A percentile compares a stretch with the other conserved stretches of the same genome.
These are phyloP conservation scores for Zapus hudsonius DNA, from an alignment of 2,113 vertebrate species.

Conservation along the genomic window DNA sequence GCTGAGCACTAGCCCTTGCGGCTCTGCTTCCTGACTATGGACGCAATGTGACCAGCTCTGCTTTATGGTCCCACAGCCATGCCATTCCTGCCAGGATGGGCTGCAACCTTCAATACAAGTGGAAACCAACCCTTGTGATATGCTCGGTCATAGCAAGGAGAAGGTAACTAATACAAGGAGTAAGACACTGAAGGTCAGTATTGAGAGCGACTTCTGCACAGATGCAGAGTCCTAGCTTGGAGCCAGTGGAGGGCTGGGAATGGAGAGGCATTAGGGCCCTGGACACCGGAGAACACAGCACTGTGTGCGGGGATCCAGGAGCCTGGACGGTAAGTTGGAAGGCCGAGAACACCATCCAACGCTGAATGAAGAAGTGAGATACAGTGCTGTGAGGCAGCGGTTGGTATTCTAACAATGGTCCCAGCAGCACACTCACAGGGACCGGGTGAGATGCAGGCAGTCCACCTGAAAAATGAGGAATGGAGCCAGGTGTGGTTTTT, in stretches of 20 bases:
- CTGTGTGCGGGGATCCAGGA: background rate
- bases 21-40: too few relatives aligned
- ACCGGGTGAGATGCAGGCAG: background rate
- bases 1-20: too few relatives aligned
- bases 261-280: background rate
- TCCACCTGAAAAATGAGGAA: too few relatives aligned
- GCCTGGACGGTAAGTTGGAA: background rate
- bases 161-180: too few relatives aligned
- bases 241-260: background rate
- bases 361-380: background rate
- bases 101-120: too few relatives aligned
- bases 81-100: too few relatives aligned
- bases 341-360: background rate
- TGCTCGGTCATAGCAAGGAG: too few relatives aligned
- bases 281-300: background rate
- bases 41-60: too few relatives aligned
- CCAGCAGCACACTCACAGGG: background rate
- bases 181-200: background rate
- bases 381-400: background rate
- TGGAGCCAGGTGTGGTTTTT: too few relatives aligned
- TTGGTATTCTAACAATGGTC: background rate
- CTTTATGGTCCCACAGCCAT: too few relatives aligned
- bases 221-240: background rate
- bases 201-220: background rate
- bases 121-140: too few relatives aligned